Evolutionary conservation across 2,113 vertebrate genomes (phyloP), one percentile per base, ranked within the genome.

Genomic region (Psophia crepitans): DNA sequence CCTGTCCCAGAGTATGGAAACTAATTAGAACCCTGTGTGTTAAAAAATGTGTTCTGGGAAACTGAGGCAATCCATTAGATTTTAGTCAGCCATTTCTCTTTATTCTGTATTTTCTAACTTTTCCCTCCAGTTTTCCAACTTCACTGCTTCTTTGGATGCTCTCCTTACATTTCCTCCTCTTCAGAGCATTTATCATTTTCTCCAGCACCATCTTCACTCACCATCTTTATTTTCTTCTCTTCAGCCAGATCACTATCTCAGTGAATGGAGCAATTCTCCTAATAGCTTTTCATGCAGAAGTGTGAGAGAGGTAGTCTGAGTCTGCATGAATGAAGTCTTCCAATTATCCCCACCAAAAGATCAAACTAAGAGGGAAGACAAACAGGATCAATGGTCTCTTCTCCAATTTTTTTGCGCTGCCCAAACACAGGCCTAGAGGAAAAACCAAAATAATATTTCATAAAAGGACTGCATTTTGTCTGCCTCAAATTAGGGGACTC

Each of bases 401-500:
- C 73, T 89, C 39, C 48, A 82, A 46, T 23, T 80, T 89, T 94
- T 89, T 83, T 8, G 7, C 10, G 22, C 37, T 56, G 5, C 30
- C 51, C 43, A 27, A 49, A 20, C 69, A 41, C 9, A 73, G 43
- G 65, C 35, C 49, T 64, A 61, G 60, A 26, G 1, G 1, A 78
- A 76, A 86, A 30, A 28, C 13, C 43, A 21, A 28, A 51, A 61
- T 6, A 58, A 35, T 63, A 89, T 84, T 53, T 65, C 65, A 44
- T 93, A 73, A 94, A 86, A 85, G 64, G 33, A 93, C 70, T 87
- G 44, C 30, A 61, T 53, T 35, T 85, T 84, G 44, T 32, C 76
- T 90, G 80, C 70, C 39, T 26, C 64, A 70, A 68, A 95, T 95
- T 89, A 95, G 75, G 85, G 96, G 60, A 95, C 68, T 96, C 93